Base-by-base conservation (phyloP, 35 echinoderm and acorn worm genomes). In the Apostichopus parvimensis region DNA sequence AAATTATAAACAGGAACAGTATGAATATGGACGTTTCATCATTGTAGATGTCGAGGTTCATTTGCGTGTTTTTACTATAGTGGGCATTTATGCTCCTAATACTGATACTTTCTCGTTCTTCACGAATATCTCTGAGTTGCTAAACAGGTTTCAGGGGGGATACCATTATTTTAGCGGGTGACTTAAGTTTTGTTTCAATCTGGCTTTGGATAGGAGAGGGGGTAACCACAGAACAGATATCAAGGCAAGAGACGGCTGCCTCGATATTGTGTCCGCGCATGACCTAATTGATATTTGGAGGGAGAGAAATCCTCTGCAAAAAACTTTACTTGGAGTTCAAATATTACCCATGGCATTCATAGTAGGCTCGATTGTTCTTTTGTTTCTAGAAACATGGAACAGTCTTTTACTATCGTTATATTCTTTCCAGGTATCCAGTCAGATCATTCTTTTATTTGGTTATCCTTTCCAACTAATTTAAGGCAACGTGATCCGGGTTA, bases 181-280 rank as follows among this genome's bases (percentile, higher is more conserved):
- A 87, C 58, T 87, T 87, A 18, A 87, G 25, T 68, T 87, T 87
- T 87, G 84, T 87, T 8, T 87, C 58, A 87, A 87, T 87, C 58
- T 87, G 62, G 54, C 59, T 70, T 87, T 55, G 4, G 84, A 87
- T 87, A 87, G 66, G 58, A 62, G 8, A 68, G 84, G 84, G 18
- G 84, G 84, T 21, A 13, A 8, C 20, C 13, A 0, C 45, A 61
- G 84, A 25, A 87, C 84, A 18, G 26, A 87, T 22, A 62, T 87
- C 14, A 87, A 20, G 57, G 62, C 56, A n/a, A 53, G 84, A 17
- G 57, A 87, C 15, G 62, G 45, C n/a, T 65, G 84, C 13, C 28
- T 87, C 13, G 25, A 1, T 65, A 10, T 87, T 8, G 64, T 87
- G 84, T 9, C 17, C 2, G n/a, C 57, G 20, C 24, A 23, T 87